These are phyloP conservation scores for Phalera bucephala DNA, from an alignment of 2,888 invertebrate genomes.

Conservation along the genomic window DNA sequence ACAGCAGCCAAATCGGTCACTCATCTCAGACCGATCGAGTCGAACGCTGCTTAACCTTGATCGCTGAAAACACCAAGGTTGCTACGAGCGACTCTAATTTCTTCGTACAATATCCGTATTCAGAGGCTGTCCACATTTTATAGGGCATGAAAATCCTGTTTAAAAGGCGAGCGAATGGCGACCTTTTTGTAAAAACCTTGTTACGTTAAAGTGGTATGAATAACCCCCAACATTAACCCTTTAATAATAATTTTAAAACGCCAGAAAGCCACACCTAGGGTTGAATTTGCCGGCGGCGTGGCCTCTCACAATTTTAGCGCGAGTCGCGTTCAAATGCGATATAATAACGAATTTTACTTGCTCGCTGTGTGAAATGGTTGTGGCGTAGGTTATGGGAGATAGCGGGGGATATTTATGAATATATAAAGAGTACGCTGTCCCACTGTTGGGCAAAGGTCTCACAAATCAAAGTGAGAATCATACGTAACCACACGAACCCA, in stretches of 20 bases:
- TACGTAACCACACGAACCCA: too few species aligned
- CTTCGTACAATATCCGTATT: constrained; percentile 15
- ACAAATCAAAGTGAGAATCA: too few species aligned
- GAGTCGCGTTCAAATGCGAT: constrained; percentile 57
- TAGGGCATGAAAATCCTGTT: constrained; percentile 18
- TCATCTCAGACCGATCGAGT: too few species aligned
- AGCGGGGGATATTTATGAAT: too few species aligned
- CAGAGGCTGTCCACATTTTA: constrained; percentile 25
- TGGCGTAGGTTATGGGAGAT: constrained; percentile 29
- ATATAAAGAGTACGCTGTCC: too few species aligned
- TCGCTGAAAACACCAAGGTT: too few species aligned
- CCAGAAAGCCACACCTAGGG: constrained; percentile 46
- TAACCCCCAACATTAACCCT: constrained; percentile 39
- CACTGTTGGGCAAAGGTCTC: too few species aligned
- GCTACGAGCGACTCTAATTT: too few species aligned
- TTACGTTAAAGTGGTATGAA: constrained; percentile 37
- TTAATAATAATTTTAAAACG: constrained; percentile 55
- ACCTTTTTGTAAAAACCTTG: constrained; percentile 31
- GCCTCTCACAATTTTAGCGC: constrained; percentile 57
- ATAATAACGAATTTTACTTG: constrained; percentile 69
- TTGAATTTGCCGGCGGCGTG: constrained; percentile 55
- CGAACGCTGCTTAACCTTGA: too few species aligned
- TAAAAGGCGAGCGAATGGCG: constrained; percentile 14
- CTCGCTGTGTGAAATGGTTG: constrained; percentile 42
- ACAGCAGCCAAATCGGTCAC: too few species aligned